Percentiles rank a stretch among this genome's conserved stretches.
phyloP scores from a whole-genome alignment of 1,140 invertebrate genomes.

The Cataglyphis hispanica region DNA sequence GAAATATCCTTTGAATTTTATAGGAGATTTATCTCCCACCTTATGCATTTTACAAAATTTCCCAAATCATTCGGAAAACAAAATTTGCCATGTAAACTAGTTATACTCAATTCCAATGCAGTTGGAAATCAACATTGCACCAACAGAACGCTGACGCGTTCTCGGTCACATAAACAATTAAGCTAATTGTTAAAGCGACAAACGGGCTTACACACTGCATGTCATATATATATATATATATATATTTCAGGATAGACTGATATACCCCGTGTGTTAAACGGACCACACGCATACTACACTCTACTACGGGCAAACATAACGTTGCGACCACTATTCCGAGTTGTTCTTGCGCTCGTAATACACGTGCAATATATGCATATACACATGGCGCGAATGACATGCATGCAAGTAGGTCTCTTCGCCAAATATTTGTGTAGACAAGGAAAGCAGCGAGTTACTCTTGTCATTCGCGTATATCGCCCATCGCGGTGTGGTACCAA shows the following conservation, averaged over 20 bases:
- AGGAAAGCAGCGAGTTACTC: constrained; percentile 41
- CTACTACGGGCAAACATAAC: constrained; percentile 66
- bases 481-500: background rate
- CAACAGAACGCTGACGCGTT: constrained; percentile 63
- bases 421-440: constrained; percentile 55
- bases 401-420: constrained; percentile 45
- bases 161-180: constrained; percentile 78
- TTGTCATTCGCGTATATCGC: background rate
- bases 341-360: constrained; percentile 72
- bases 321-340: constrained; percentile 66
- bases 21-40: background rate
- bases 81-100: background rate
- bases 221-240: constrained; percentile 29
- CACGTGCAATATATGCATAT: constrained; percentile 4
- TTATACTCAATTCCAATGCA: constrained; percentile 34
- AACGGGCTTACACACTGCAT: constrained; percentile 59
- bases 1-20: background rate
- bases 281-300: constrained; percentile 63
- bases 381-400: constrained; percentile 4
- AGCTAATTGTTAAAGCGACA: constrained; percentile 79
- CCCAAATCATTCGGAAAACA: background rate
- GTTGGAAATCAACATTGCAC: constrained; percentile 49
- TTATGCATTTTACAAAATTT: background rate
- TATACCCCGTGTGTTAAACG: constrained; percentile 56
- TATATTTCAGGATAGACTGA: constrained; percentile 63